A percentile compares a stretch with the other conserved stretches of the same genome.
phyloP scores from a whole-genome alignment of 2,888 invertebrate genomes.

The Ariolimax columbianus region DNA sequence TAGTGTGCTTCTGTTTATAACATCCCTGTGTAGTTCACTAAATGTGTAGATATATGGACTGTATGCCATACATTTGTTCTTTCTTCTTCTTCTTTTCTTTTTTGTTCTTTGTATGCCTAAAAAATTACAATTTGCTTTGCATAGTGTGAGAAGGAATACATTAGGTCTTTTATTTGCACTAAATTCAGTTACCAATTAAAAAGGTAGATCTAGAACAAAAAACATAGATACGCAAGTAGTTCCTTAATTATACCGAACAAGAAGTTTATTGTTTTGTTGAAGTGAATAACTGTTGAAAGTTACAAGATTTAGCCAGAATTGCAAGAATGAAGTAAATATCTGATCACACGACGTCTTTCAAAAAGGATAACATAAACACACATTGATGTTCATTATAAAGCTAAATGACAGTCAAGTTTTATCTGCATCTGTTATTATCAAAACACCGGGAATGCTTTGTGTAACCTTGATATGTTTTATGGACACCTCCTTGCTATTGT shows the following conservation, averaged over 20 bases:
- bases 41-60: slow-evolving; percentile 26
- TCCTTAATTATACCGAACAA: too few species aligned
- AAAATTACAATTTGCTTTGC: background rate
- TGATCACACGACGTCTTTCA: background rate
- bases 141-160: background rate
- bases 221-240: background rate
- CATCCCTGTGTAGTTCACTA: slow-evolving; percentile 25
- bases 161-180: background rate
- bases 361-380: background rate
- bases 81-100: background rate
- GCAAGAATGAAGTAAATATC: background rate
- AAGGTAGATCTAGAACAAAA: too few species aligned
- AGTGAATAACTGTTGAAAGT: background rate
- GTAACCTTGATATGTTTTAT: slow-evolving; percentile 22
- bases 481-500: slow-evolving; percentile 3
- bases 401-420: background rate
- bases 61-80: background rate
- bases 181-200: background rate
- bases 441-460: background rate
- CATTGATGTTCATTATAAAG: background rate
- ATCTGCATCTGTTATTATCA: background rate
- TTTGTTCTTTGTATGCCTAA: background rate
- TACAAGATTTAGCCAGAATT: background rate
- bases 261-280: background rate
- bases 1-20: slow-evolving; percentile 32